phyloP scores from a whole-genome alignment of 2,888 invertebrate genomes.

The Ophonus ardosiacus region DNA sequence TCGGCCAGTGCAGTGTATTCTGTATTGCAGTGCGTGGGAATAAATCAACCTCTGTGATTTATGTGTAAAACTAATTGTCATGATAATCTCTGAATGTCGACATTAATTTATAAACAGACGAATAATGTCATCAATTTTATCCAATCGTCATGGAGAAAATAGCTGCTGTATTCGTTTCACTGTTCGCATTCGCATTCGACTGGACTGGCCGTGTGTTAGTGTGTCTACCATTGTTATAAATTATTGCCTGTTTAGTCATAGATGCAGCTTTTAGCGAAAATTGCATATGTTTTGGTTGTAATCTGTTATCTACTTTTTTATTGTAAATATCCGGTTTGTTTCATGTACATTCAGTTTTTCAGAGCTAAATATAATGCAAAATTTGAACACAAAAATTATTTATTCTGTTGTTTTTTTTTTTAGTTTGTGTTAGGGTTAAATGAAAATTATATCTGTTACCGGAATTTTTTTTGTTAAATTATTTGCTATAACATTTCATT shows the following conservation, averaged over 20 bases:
- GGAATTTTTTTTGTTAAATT: too few species aligned
- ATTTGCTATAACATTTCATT: too few species aligned
- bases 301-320: neutral
- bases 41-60: slow-evolving; percentile 68
- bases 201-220: too few species aligned
- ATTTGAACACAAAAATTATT: too few species aligned
- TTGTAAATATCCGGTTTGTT: too few species aligned
- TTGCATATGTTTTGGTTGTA: neutral
- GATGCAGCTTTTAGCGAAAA: neutral
- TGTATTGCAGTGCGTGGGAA: slow-evolving; percentile 37
- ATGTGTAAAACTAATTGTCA: slow-evolving; percentile 68
- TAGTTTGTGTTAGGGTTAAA: too few species aligned
- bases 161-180: neutral
- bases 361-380: too few species aligned
- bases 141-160: slow-evolving; percentile 34
- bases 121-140: slow-evolving; percentile 56
- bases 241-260: neutral
- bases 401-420: too few species aligned
- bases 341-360: too few species aligned
- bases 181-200: neutral
- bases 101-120: slow-evolving; percentile 59
- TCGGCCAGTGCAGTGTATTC: neutral
- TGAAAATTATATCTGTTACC: too few species aligned
- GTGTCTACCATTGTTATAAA: neutral
- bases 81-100: slow-evolving; percentile 65